These are phyloP conservation scores for Guaruba guarouba DNA, from an alignment of 2,113 vertebrate genomes.

Conservation along the genomic window DNA sequence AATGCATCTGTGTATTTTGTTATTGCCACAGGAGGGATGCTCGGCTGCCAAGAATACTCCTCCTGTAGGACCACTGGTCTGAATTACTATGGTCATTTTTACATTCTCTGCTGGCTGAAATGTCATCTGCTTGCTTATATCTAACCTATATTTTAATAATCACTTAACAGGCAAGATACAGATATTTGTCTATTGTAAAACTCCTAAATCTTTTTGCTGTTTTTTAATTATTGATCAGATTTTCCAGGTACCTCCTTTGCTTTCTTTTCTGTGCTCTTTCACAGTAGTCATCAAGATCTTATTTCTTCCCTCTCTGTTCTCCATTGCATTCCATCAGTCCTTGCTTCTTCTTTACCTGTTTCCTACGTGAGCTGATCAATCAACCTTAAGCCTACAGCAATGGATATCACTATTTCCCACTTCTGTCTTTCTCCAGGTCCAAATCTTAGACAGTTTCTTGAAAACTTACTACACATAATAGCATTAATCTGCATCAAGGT, in stretches of 20 bases:
- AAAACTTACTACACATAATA: not conserved
- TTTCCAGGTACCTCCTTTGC: not conserved
- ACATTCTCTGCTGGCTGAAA: not conserved
- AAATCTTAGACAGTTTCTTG: not conserved
- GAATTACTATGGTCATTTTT: not conserved
- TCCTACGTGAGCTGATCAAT: not conserved
- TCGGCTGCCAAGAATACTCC: not conserved
- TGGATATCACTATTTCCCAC: not conserved
- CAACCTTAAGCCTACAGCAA: not conserved
- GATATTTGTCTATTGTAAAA: not conserved
- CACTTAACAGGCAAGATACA: not conserved
- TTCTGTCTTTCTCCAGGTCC: not conserved
- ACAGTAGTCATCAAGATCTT: not conserved
- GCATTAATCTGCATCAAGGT: not conserved
- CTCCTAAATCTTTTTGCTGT: no score
- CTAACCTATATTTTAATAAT: not conserved
- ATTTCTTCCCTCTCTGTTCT: not conserved
- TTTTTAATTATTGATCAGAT: not conserved
- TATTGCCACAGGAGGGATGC: not conserved
- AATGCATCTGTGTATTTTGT: not conserved
- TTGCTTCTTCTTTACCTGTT: not conserved
- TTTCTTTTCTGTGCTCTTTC: not conserved
- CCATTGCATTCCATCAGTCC: not conserved
- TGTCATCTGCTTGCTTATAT: not conserved
- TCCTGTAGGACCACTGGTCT: not conserved